Evolutionary conservation across 2,113 vertebrate genomes (phyloP), one percentile per base, ranked within the genome.

Genomic region (Odobenus rosmarus): DNA sequence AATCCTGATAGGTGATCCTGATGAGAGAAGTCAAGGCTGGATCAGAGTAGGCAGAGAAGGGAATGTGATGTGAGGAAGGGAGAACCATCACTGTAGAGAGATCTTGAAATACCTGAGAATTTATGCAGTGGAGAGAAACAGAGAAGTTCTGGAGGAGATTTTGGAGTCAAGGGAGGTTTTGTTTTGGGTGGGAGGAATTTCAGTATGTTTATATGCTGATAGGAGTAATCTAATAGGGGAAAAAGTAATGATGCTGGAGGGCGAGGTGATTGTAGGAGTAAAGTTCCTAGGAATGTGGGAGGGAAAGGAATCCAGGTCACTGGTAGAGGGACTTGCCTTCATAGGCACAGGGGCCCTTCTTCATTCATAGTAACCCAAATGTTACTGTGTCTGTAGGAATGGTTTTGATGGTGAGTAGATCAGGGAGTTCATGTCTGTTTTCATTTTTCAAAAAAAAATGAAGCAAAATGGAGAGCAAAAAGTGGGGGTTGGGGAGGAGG

Each of bases 391-490:
- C 86, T 49, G 4, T 92, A 81, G 82, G 49, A 87, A 82, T 46
- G 71, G 77, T 97, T 97, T 89, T 90, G 57, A 88, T 51, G 36
- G 61, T 46, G 61, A 96, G 9, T 92, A 85, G 62, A 64, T 91
- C 62, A 51, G 31, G 64, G 79, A 85, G 57, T 74, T 95, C 19
- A 15, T 59, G 9, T 57, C 10, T 88, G 11, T 9, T 49, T 81
- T 4, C 9, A 55, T 53, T 64, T 92, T 36, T 62, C 24, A 16
- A 13, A 39, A 24, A 87, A 39, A 5, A 82, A 11, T 36, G 49
- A 90, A 23, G 64, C n/a, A 84, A 94, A 96, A 18, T 72, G 79
- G 74, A 51, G 46, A 95, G 31, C 81, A 92, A 79, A 90, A 84
- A n/a, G 16, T 64, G 19, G 55, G 36, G 49, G 3, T 82, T 93